Percentiles rank a stretch among this genome's conserved stretches.
Conservation (phyloP, 2,888 invertebrate species). For the Tillus elongatus region DNA sequence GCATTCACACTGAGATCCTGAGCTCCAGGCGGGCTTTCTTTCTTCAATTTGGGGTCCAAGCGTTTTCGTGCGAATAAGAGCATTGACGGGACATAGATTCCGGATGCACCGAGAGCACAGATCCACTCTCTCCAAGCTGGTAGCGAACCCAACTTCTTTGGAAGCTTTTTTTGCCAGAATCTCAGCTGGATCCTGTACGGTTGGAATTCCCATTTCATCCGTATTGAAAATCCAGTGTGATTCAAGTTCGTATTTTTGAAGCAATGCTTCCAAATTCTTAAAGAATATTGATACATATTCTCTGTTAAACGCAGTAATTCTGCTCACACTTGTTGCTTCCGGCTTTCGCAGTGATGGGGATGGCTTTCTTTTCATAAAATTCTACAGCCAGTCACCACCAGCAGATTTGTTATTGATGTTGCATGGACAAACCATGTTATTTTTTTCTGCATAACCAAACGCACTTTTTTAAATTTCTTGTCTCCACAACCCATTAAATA, state of each 20-base stretch:
- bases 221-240: slow-evolving; percentile 2
- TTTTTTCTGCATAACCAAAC: not conserved
- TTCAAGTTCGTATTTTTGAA: slow-evolving; percentile 1
- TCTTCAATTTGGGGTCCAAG: slow-evolving; percentile 7
- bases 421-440: not conserved
- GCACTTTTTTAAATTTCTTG: not conserved
- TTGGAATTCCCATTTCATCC: not conserved
- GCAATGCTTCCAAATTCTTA: slow-evolving; percentile 2
- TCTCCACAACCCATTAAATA: not conserved
- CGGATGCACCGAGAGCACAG: slow-evolving; percentile 11
- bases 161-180: slow-evolving; percentile 1
- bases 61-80: slow-evolving; percentile 3
- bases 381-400: slow-evolving; percentile 4
- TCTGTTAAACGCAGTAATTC: slow-evolving; percentile 2
- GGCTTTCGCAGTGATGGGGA: slow-evolving; percentile 1
- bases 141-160: slow-evolving; percentile 1
- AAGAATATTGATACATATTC: slow-evolving; percentile 1
- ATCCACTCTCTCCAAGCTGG: slow-evolving; percentile 3
- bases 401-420: slow-evolving; percentile 1
- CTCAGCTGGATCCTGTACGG: slow-evolving; percentile 4
- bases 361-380: slow-evolving; percentile 2
- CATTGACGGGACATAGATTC: slow-evolving; percentile 7
- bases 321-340: slow-evolving; percentile 1
- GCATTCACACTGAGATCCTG: slow-evolving; percentile 24
- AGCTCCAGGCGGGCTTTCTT: slow-evolving; percentile 27